Conservation (phyloP, 2,113 vertebrate genomes). For the Entosphenus tridentatus region DNA sequence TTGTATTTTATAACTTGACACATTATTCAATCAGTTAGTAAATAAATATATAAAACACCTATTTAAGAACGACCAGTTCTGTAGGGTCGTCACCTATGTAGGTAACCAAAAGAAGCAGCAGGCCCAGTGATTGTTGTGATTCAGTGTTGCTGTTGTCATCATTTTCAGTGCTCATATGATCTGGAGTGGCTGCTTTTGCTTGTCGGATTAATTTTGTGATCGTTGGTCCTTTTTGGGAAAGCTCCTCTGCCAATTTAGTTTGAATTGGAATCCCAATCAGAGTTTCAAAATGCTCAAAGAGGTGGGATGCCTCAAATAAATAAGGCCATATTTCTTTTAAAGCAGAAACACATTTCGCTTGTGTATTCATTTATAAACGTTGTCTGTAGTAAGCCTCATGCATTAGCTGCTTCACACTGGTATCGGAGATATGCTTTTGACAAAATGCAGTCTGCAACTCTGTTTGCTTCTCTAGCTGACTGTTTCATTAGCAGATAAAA, state of each 20-base stretch:
- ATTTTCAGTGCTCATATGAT: constrained; percentile 3
- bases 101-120: constrained; percentile 1
- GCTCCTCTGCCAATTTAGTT: constrained; percentile 11
- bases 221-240: constrained; percentile 10
- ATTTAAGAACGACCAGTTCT: constrained; percentile 3
- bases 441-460: background rate
- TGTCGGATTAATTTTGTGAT: constrained; percentile 7
- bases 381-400: no score
- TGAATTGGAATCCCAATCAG: constrained; percentile 3
- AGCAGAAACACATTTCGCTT: background rate
- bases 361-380: no score
- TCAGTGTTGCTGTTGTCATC: constrained; percentile 8
- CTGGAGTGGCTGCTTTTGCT: constrained; percentile 2
- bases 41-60: background rate
- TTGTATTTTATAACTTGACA: background rate
- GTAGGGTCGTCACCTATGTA: constrained; percentile 1
- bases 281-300: constrained; percentile 10
- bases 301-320: constrained; percentile 11
- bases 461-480: no score
- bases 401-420: constrained; percentile 3
- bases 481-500: background rate
- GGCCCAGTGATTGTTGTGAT: background rate
- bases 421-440: constrained; percentile 8
- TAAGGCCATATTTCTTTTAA: constrained; percentile 8
- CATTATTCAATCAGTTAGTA: constrained; percentile 5